A percentile compares a stretch with the other conserved stretches of the same genome.
These are phyloP conservation scores for Bucco capensis DNA, from an alignment of 2,113 vertebrate genomes.

Conservation along the genomic window DNA sequence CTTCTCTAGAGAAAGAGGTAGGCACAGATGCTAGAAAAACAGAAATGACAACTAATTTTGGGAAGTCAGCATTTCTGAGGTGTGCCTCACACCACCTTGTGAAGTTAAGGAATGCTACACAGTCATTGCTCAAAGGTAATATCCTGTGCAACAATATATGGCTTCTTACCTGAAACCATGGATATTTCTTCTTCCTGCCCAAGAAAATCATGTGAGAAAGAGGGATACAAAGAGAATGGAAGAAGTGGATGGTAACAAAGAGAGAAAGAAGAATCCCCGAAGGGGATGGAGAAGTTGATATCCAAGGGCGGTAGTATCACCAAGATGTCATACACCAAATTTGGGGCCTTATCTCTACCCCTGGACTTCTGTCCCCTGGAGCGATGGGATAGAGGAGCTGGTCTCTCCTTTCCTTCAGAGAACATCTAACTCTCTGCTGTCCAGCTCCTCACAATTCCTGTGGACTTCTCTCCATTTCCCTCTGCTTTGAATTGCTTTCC, in stretches of 20 bases:
- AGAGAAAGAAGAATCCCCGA: background rate
- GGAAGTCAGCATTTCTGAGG: accelerated
- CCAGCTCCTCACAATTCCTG: background rate
- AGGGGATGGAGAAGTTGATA: background rate
- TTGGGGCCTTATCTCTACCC: background rate
- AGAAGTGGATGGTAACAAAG: background rate
- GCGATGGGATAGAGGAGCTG: background rate
- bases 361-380: accelerated
- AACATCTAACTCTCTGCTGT: accelerated
- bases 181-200: background rate
- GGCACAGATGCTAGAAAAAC: accelerated
- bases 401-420: background rate
- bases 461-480: background rate
- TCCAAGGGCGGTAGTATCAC: background rate
- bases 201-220: background rate
- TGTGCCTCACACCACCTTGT: background rate
- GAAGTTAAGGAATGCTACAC: background rate
- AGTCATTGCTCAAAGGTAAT: background rate
- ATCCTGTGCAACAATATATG: background rate
- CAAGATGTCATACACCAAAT: background rate
- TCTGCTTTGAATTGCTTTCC: background rate
- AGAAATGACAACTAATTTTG: background rate
- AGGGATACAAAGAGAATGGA: background rate
- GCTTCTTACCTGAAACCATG: background rate
- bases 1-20: background rate